Conservation (phyloP, 2,113 vertebrate genomes). For the Tenebrosternarchus preto region DNA sequence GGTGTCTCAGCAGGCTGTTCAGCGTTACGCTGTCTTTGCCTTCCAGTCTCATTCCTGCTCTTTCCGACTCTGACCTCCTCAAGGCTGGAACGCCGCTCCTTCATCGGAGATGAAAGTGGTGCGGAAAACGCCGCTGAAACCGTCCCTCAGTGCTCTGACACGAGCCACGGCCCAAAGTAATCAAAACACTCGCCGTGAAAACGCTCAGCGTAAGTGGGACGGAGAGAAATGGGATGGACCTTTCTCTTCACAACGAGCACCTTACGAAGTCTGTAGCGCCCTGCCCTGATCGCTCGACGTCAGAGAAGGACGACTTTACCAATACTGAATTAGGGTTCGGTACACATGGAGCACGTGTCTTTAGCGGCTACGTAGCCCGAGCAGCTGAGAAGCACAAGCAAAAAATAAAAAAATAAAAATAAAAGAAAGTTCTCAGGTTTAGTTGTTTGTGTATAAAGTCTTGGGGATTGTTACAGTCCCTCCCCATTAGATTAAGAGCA, state of each 20-base stretch:
- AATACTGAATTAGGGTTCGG: conserved; percentile 3
- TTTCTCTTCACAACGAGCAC: background rate
- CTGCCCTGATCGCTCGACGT: background rate
- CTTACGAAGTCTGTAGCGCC: conserved; percentile 10
- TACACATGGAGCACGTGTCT: too few species aligned
- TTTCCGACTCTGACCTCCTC: too few species aligned
- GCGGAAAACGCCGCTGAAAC: conserved; percentile 15
- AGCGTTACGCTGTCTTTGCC: too few species aligned
- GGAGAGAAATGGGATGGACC: conserved; percentile 9
- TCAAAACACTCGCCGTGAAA: conserved; percentile 7
- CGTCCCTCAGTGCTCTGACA: background rate
- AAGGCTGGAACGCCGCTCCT: background rate
- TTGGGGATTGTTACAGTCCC: too few species aligned
- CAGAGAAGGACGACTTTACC: conserved; percentile 20
- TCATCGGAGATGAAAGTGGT: background rate
- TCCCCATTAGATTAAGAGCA: conserved; percentile 6
- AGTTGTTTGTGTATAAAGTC: background rate
- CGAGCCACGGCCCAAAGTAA: conserved; percentile 19
- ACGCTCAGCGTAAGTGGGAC: conserved; percentile 1
- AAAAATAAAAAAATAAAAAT: conserved; percentile 14
- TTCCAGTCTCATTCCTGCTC: too few species aligned
- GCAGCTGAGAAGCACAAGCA: conserved; percentile 18
- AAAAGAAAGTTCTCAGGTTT: background rate
- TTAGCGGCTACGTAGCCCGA: background rate
- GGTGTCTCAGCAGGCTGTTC: too few species aligned